These are phyloP conservation scores for Cecropterus lyciades DNA, from an alignment of 1,140 invertebrate genomes.

Conservation along the genomic window DNA sequence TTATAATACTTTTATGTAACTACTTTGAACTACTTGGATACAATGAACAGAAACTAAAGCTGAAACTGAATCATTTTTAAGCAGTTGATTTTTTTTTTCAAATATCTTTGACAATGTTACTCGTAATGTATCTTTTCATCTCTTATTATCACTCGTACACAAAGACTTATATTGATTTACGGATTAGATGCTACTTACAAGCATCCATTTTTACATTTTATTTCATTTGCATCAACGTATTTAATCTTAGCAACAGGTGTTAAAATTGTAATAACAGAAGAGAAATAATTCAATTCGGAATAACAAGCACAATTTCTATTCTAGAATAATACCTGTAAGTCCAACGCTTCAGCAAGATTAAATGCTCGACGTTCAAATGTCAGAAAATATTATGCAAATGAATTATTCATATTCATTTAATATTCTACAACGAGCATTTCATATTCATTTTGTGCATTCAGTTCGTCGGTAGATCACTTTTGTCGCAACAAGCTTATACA, in stretches of 20 bases:
- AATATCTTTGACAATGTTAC: too few relatives aligned
- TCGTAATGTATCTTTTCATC: too few relatives aligned
- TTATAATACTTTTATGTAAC: too few relatives aligned
- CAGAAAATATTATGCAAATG: slow-evolving; percentile 26
- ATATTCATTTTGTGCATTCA: slow-evolving; percentile 29
- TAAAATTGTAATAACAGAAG: neutral
- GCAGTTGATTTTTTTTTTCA: too few relatives aligned
- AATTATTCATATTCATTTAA: slow-evolving; percentile 31
- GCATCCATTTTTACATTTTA: too few relatives aligned
- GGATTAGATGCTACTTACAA: too few relatives aligned
- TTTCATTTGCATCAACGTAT: too few relatives aligned
- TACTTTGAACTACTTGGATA: too few relatives aligned
- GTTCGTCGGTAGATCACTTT: slow-evolving; percentile 14
- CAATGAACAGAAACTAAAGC: too few relatives aligned
- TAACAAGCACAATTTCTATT: slow-evolving; percentile 1
- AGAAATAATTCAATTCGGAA: neutral
- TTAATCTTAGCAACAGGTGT: neutral
- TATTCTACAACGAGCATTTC: slow-evolving; percentile 16
- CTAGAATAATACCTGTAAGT: slow-evolving; percentile 13
- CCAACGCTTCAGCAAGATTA: slow-evolving; percentile 21
- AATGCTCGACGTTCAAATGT: slow-evolving; percentile 20
- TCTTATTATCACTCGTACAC: too few relatives aligned
- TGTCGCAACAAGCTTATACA: slow-evolving; percentile 14
- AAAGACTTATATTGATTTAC: too few relatives aligned
- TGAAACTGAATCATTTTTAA: too few relatives aligned